A percentile compares a stretch with the other conserved stretches of the same genome.
These are phyloP conservation scores for Pardalotus punctatus DNA, from an alignment of 2,113 vertebrate species.

Conservation along the genomic window DNA sequence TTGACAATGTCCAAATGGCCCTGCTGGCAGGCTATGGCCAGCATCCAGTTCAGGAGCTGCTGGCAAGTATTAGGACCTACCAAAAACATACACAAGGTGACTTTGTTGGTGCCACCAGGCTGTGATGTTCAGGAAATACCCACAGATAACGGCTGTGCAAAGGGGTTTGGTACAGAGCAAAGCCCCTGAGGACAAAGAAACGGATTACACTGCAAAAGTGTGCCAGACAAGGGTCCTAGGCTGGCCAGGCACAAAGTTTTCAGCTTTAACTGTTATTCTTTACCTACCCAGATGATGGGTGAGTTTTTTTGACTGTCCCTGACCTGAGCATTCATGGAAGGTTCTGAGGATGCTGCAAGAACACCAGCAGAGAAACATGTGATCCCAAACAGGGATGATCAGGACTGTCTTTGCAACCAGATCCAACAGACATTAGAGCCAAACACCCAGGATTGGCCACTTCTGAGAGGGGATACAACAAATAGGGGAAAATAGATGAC, in stretches of 20 bases:
- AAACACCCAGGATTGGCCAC: background rate
- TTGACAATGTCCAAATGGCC: conserved; percentile 86
- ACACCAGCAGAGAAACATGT: background rate
- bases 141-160: background rate
- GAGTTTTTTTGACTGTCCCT: background rate
- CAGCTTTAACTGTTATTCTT: background rate
- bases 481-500: background rate
- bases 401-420: background rate
- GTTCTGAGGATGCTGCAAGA: background rate
- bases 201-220: background rate
- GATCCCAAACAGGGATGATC: background rate
- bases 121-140: background rate
- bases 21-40: conserved; percentile 86
- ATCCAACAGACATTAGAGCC: background rate
- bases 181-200: background rate
- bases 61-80: conserved; percentile 74
- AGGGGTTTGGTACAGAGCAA: background rate
- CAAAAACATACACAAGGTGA: fast-evolving
- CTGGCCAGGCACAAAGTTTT: background rate
- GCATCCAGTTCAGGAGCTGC: conserved; percentile 89
- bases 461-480: background rate
- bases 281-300: background rate
- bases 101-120: fast-evolving
- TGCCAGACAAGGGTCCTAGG: background rate
- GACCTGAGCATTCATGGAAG: background rate